phyloP scores from a whole-genome alignment of 2,888 invertebrate species.

The Prosapia bicincta region DNA sequence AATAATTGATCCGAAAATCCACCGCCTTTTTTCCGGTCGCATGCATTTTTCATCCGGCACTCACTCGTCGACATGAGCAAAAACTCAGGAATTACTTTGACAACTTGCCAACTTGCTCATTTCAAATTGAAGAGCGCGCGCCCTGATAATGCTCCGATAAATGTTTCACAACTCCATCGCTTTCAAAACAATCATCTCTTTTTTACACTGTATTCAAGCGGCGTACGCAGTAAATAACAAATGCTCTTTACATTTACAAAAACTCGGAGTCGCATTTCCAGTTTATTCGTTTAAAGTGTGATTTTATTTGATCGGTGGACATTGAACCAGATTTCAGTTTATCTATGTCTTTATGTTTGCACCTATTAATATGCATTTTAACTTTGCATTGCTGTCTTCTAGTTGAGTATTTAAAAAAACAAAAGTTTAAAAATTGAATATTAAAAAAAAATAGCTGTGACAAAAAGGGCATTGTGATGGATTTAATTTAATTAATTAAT shows the following conservation, averaged over 20 bases:
- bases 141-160: slow-evolving; percentile 9
- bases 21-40: slow-evolving; percentile 18
- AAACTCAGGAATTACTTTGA: slow-evolving; percentile 2
- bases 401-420: too few relatives aligned
- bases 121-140: slow-evolving; percentile 18
- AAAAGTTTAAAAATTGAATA: too few relatives aligned
- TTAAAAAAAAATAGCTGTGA: too few relatives aligned
- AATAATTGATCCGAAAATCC: slow-evolving; percentile 21
- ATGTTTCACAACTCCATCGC: background rate
- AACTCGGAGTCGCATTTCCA: too few relatives aligned
- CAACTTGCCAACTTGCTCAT: slow-evolving; percentile 16
- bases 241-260: too few relatives aligned
- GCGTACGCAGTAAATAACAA: background rate
- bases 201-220: background rate
- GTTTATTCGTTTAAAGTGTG: background rate
- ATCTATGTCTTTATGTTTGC: too few relatives aligned
- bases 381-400: too few relatives aligned
- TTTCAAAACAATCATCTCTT: slow-evolving; percentile 2
- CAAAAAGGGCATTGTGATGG: too few relatives aligned
- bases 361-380: too few relatives aligned
- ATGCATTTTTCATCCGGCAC: slow-evolving; percentile 21
- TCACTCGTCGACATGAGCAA: slow-evolving; percentile 6
- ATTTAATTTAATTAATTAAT: too few relatives aligned
- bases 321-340: too few relatives aligned
- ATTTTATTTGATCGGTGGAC: too few relatives aligned